These are phyloP conservation scores for Nixonia krombeini DNA, from an alignment of 1,140 invertebrate species.

Conservation along the genomic window DNA sequence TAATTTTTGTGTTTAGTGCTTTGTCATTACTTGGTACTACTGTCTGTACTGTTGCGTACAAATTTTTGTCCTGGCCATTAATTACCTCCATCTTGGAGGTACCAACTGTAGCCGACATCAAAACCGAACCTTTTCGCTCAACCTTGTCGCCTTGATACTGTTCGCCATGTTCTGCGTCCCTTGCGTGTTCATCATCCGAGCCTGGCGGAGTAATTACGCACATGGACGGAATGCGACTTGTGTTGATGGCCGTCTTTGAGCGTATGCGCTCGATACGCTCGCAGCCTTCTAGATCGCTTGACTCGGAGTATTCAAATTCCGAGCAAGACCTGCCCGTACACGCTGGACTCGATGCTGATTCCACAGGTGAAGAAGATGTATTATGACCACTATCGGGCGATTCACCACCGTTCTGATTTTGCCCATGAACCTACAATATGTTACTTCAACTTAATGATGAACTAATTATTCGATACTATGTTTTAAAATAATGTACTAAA, in stretches of 20 bases:
- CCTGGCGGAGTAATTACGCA: constrained; percentile 91
- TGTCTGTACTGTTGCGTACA: constrained; percentile 72
- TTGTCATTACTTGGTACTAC: constrained; percentile 36
- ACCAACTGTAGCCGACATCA: constrained; percentile 66
- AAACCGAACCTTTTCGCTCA: constrained; percentile 45
- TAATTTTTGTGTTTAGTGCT: constrained; percentile 39
- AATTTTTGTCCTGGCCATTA: constrained; percentile 71
- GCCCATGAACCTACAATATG: constrained; percentile 78
- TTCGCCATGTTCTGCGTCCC: constrained; percentile 50
- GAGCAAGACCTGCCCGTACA: constrained; percentile 79
- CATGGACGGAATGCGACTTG: constrained; percentile 91
- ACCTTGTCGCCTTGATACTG: constrained; percentile 51
- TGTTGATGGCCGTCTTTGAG: constrained; percentile 88
- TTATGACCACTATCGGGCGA: constrained; percentile 86
- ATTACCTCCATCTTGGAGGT: constrained; percentile 72
- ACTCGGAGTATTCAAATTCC: constrained; percentile 83
- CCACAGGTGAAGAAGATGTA: constrained; percentile 84
- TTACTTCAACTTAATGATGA: no score
- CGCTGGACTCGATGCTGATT: constrained; percentile 79
- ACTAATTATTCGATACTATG: no score
- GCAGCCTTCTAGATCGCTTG: constrained; percentile 86
- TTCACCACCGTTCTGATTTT: constrained; percentile 76
- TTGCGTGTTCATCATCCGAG: constrained; percentile 85
- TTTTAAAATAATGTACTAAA: no score
- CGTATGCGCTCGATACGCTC: constrained; percentile 88